Percentiles rank a stretch among this genome's conserved stretches.
Conservation (phyloP, 2,797 vertebrate genomes). For the Crocodylus rhombifer region DNA sequence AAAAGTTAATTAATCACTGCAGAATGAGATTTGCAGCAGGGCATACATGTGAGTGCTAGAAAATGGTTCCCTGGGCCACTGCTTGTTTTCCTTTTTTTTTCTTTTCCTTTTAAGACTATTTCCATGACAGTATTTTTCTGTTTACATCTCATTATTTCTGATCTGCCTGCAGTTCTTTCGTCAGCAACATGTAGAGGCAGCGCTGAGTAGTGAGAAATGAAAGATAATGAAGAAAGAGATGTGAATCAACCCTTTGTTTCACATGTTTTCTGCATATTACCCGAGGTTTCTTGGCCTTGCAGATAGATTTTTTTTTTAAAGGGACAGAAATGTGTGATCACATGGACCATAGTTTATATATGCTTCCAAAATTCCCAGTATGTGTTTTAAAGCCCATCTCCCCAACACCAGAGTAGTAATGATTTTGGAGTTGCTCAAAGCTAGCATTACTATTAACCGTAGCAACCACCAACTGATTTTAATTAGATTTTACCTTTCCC, state of each 20-base stretch:
- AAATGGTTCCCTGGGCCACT: slow-evolving; percentile 17
- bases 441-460: slow-evolving; percentile 42
- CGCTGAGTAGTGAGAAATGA: not conserved
- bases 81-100: not conserved
- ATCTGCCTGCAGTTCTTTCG: not conserved
- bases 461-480: slow-evolving; percentile 79
- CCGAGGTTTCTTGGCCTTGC: slow-evolving; percentile 13
- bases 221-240: slow-evolving; percentile 2
- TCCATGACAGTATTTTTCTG: slow-evolving; percentile 12
- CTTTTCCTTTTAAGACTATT: slow-evolving; percentile 34
- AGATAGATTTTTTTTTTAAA: slow-evolving; percentile 20
- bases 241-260: not conserved
- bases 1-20: slow-evolving; percentile 84
- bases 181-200: not conserved
- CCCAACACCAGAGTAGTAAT: slow-evolving; percentile 46
- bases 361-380: slow-evolving; percentile 31
- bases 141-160: slow-evolving; percentile 22
- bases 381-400: slow-evolving; percentile 52
- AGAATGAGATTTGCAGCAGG: slow-evolving; percentile 72
- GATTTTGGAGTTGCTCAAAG: slow-evolving; percentile 54
- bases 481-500: slow-evolving; percentile 81
- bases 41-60: slow-evolving; percentile 48
- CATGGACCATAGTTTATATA: not conserved
- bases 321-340: not conserved
- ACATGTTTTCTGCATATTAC: slow-evolving; percentile 2